Evolutionary conservation across 2,888 invertebrate species (phyloP).

Genomic region (Drosophila gaucha): DNA sequence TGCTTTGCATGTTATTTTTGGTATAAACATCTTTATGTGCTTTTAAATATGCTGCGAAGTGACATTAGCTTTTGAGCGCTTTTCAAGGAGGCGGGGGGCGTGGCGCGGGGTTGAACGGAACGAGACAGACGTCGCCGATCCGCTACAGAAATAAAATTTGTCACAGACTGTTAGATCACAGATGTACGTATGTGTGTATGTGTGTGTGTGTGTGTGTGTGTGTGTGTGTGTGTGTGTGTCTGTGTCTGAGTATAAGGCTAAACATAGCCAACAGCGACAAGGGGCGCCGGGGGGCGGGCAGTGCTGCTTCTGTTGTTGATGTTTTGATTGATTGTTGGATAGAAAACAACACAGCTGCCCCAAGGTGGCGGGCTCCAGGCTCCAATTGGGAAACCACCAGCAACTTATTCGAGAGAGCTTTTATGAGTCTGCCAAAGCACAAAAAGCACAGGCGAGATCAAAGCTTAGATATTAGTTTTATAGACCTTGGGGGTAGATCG

Average conservation of each 20-base stretch:
- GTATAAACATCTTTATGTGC: slow-evolving; percentile 80
- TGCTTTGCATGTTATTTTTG: slow-evolving; percentile 69
- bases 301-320: slow-evolving; percentile 59
- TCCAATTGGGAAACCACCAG: slow-evolving; percentile 2
- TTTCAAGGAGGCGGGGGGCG: slow-evolving; percentile 16
- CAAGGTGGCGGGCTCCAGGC: slow-evolving; percentile 43
- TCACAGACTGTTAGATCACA: slow-evolving; percentile 78
- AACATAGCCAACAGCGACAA: slow-evolving; percentile 57
- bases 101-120: slow-evolving; percentile 2
- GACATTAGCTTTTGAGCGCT: slow-evolving; percentile 73
- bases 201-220: slow-evolving; percentile 10
- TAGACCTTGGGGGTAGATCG: too few species aligned
- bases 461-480: background rate
- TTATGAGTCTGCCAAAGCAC: background rate
- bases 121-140: slow-evolving; percentile 72
- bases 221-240: slow-evolving; percentile 32
- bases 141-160: slow-evolving; percentile 78
- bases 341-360: slow-evolving; percentile 51
- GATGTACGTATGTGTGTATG: slow-evolving; percentile 19
- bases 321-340: slow-evolving; percentile 72
- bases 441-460: background rate
- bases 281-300: slow-evolving; percentile 20
- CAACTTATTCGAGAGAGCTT: slow-evolving; percentile 4
- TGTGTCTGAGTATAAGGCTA: slow-evolving; percentile 47
- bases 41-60: slow-evolving; percentile 80